Evolutionary conservation across 2,888 invertebrate genomes (phyloP), one percentile per base, ranked within the genome.

Genomic region (Prosapia bicincta): DNA sequence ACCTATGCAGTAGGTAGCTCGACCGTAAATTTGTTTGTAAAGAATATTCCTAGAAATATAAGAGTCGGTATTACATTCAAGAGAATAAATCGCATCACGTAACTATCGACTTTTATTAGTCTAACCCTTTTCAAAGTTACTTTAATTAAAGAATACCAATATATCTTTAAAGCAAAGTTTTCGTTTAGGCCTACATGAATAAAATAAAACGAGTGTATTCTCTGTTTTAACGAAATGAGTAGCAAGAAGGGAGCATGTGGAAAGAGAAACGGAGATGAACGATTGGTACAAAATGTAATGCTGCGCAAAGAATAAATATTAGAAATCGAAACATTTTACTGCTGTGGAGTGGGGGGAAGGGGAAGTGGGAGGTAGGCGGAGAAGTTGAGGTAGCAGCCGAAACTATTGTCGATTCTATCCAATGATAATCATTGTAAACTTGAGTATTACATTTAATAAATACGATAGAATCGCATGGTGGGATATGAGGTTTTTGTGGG

Each of bases 371-470:
- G 54, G 54, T 54, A 20, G 54, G 54, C 54, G 54, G 54, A 54
- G 54, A 54, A 20, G 54, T 20, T 2, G 10, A 38, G 38, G 38
- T 38, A 38, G 38, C 7, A 54, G 54, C 9, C 54, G 54, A 54
- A 38, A 54, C 54, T 54, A 54, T 54, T 54, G 54, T 54, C 54
- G 54, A 54, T 54, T 54, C 54, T 54, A 54, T 54, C 54, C 54
- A 54, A 54, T 54, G 54, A 54, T 54, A 54, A 54, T 54, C 54
- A 54, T 54, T 54, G 54, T 54, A 54, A 54, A 54, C 54, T 54
- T 54, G 20, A 20, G 54, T 54, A 54, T 54, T 54, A 54, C 54
- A 10, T 54, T 54, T 54, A 54, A 54, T 54, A 54, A 54, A 54
- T 54, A 54, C 54, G 54, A 54, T 54, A 54, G 6, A 20, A 54